Evolutionary conservation across 35 echinoderm and acorn worm species (phyloP), one percentile per base, ranked within the genome.

Genomic region (Ptychodera flava): DNA sequence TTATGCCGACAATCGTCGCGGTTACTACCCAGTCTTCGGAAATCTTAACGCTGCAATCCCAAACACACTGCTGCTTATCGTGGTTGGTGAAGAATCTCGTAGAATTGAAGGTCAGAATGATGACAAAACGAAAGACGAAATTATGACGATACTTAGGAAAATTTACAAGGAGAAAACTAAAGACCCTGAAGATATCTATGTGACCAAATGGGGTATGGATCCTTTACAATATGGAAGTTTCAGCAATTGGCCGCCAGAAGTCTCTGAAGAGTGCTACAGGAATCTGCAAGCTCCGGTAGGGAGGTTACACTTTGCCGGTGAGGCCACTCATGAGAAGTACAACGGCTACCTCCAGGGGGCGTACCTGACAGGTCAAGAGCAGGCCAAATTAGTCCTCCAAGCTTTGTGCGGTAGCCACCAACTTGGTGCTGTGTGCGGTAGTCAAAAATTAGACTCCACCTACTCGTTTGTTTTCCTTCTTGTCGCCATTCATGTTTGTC

Each of bases 21-120:
- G 89, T 16, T 91, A 91, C 84, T 91, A 34, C 33, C 89, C 89
- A 0, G 30, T 86, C 0, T 15, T 80, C 30, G 34, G 12, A 1
- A 2, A 30, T 30, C 33, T n/a, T 15, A 15, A 36, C n/a, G 82
- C 28, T 37, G 82, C n/a, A 36, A 28, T 36, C 35, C 35, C 32
- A 83, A 83, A 83, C 10, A 30, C 35, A 34, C n/a, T 83, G 37
- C 82, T 83, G 35, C n/a, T 83, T 1, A n/a, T 36, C 16, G 82
- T 36, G 6, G 37, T 35, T 15, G 82, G 82, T 16, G 82, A 83
- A 15, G 82, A 83, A 35, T 83, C 82, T 36, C 34, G 35, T 6
- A 1, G 82, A 37, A 83, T 83, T 37, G 82, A 83, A 83, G 35
- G n/a, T 36, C 82, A 83, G 30, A 12, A 33, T 28, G 82, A 35